Base-by-base conservation (phyloP, 2,888 invertebrate genomes). In the Saturnia pavonia region DNA sequence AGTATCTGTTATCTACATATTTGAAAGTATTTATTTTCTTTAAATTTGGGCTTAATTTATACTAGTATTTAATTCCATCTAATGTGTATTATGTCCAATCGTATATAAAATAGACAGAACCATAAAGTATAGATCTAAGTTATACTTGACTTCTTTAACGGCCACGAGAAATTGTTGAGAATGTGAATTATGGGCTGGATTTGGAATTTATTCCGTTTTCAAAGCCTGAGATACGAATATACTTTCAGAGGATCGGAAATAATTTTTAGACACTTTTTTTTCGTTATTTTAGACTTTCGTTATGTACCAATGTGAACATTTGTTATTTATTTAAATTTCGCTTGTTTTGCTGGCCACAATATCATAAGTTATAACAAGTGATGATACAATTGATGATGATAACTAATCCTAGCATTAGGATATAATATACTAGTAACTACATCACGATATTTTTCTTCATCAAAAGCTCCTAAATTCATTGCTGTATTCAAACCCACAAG, bases 171-270 rank as follows among this genome's bases (percentile, higher is more conserved):
- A 65, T 65, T 65, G n/a, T 65, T 40, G 65, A 40, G 40, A 65
- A 40, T 65, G 65, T 65, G 65, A 65, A 40, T 65, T 65, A 65
- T 40, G 40, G 40, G n/a, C 34, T 65, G 65, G 65, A 65, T 65
- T 65, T 65, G 65, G 40, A 40, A 40, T 65, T 65, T 40, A 65
- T 65, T 40, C 65, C 65, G 40, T 65, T 65, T 40, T 65, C 57
- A 60, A 60, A 27, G 57, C 27, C 57, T 60, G 57, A 6, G 57
- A 60, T 60, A 60, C 57, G 27, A 60, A 60, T 27, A 60, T 60
- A 60, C 57, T 60, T 25, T 60, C 27, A 14, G 57, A 60, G 27
- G 25, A 27, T 60, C 57, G 57, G 57, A 57, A 57, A 25, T n/a
- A 40, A 54, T 7, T 54, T 54, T 67, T 22, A 8, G 14, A 9